Evolutionary conservation across 2,113 vertebrate genomes (phyloP), one percentile per base, ranked within the genome.

Genomic region (Axis porcinus): DNA sequence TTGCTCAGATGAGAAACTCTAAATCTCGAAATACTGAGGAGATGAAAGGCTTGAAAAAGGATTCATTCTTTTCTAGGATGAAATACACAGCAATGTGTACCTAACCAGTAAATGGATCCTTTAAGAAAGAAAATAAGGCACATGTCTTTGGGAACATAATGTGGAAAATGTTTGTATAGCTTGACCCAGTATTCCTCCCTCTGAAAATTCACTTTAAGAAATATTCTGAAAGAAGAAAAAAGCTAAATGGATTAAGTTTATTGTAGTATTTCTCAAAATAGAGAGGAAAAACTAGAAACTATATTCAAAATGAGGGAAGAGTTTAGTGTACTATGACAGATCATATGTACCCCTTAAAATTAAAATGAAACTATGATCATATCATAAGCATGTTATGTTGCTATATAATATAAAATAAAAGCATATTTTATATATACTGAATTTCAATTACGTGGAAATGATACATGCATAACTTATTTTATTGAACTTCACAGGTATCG

Each of bases 101-200:
- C 83, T 84, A 92, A 54, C 40, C 54, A 84, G 82, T 52, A 92
- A 96, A 60, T 79, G 33, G 19, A 96, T 78, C 7, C n/a, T 89
- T 86, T 89, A 89, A 76, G 33, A 94, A 92, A 91, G 27, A 93
- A 97, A 93, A 92, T 67, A 96, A 95, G 36, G 16, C 81, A 36
- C 30, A 45, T 85, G 70, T 55, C 62, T 94, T 83, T 78, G 74
- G 36, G 86, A 86, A 91, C 55, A 17, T 58, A 96, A 95, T 89
- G 60, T 96, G 45, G 36, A 89, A 93, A 97, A 86, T 33, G 13
- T 89, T 87, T 92, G 84, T 55, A 89, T 54, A 60, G 57, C 55
- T 74, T 92, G 89, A 97, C 52, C 85, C 15, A 87, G 21, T 92
- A 89, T 55, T 83, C 36, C 13, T 93, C 54, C n/a, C 57, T 96